Evolutionary conservation across 2,113 vertebrate species (phyloP).

Genomic region (Orycteropus afer): DNA sequence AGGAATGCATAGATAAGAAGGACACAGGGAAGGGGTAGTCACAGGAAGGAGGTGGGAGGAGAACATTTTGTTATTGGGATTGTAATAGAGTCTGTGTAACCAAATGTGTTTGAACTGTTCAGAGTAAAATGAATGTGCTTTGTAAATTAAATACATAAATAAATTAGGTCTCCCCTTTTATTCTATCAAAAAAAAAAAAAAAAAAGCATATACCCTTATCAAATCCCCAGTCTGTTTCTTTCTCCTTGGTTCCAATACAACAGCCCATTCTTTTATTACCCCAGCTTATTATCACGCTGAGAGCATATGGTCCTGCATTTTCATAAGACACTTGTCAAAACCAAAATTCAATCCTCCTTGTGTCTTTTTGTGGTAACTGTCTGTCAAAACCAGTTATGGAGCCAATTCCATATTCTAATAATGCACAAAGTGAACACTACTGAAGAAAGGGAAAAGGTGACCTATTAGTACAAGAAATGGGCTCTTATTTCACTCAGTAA

Average conservation of each 20-base stretch:
- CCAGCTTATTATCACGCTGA: slow-evolving; percentile 34
- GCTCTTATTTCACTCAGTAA: neutral
- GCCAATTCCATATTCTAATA: neutral
- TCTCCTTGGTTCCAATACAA: neutral
- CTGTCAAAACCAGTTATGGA: slow-evolving; percentile 5
- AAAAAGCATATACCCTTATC: neutral
- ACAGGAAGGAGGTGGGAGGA: too few relatives aligned
- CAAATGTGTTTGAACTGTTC: too few relatives aligned
- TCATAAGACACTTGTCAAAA: slow-evolving; percentile 67
- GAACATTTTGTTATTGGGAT: too few relatives aligned
- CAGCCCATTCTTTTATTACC: neutral
- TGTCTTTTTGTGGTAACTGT: slow-evolving; percentile 37
- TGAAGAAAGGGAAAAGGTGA: neutral
- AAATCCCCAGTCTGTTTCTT: neutral
- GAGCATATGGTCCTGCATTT: slow-evolving; percentile 60
- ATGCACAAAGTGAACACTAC: neutral
- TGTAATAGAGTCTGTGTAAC: too few relatives aligned
- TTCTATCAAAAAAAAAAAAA: neutral
- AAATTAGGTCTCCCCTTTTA: too few relatives aligned
- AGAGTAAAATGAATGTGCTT: too few relatives aligned
- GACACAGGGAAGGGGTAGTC: too few relatives aligned
- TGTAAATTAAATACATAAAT: too few relatives aligned
- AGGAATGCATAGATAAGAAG: too few relatives aligned
- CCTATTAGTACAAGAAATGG: accelerated
- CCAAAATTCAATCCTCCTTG: neutral